These are phyloP conservation scores for Dendrocopos noguchii DNA, from an alignment of 2,113 vertebrate species.

Conservation along the genomic window DNA sequence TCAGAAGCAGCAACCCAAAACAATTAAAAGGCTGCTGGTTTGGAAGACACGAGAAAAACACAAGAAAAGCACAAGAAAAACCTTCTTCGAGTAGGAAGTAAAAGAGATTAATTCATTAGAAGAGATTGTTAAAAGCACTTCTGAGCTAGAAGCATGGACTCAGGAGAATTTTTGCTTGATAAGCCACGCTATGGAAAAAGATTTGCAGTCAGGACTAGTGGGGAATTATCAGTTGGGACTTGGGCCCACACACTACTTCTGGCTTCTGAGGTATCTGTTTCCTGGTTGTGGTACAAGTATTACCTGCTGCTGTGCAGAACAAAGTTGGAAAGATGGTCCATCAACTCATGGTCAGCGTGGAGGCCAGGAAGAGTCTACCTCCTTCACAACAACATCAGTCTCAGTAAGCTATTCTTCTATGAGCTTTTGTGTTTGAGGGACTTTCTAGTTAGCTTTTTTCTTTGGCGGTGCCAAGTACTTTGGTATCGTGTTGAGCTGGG, in stretches of 20 bases:
- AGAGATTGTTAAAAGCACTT: neutral
- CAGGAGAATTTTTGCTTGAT: neutral
- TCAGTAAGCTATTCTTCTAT: neutral
- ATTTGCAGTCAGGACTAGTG: neutral
- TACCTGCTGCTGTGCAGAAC: neutral
- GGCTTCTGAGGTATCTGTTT: neutral
- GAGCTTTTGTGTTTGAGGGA: neutral
- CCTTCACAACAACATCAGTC: neutral
- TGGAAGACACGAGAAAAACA: too few species aligned
- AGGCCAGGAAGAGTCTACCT: neutral
- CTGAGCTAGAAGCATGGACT: neutral
- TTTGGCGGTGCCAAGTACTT: neutral
- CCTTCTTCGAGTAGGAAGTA: neutral
- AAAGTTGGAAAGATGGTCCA: neutral
- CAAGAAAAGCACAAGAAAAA: neutral
- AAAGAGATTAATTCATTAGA: neutral
- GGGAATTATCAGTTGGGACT: neutral
- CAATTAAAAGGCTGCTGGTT: neutral
- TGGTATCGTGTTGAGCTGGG: neutral
- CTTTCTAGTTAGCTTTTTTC: neutral
- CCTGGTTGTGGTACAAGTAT: neutral
- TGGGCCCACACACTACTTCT: neutral
- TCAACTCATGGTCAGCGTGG: neutral
- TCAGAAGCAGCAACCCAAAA: neutral
- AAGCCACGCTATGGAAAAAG: neutral